Conservation (phyloP, 2,797 vertebrate species). For the Falco biarmicus region DNA sequence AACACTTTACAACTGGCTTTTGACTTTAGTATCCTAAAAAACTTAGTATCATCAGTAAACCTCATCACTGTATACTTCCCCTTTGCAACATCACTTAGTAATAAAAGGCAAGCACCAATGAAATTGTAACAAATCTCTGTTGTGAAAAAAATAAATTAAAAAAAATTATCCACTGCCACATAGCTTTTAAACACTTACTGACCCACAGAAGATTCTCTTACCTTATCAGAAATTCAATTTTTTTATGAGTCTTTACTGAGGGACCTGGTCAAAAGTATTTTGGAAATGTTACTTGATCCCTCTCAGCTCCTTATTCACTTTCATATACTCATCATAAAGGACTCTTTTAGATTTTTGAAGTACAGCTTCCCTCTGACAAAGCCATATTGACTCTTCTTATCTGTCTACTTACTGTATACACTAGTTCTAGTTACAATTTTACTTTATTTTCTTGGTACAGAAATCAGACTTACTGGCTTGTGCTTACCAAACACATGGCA, state of each 20-base stretch:
- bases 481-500: neutral
- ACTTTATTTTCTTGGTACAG: neutral
- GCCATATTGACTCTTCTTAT: neutral
- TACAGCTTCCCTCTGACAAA: neutral
- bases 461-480: neutral
- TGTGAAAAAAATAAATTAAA: neutral
- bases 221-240: neutral
- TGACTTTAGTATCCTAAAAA: neutral
- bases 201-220: neutral
- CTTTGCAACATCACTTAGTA: neutral
- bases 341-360: neutral
- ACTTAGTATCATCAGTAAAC: neutral
- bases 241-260: neutral
- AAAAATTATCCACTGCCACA: neutral
- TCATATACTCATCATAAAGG: neutral
- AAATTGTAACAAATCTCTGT: neutral
- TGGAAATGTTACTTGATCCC: neutral
- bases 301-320: neutral
- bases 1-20: neutral
- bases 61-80: neutral
- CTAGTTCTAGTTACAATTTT: neutral
- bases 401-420: neutral
- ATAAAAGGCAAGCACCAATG: neutral
- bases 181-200: neutral
- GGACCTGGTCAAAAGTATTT: neutral